Percentiles rank a stretch among this genome's conserved stretches.
These are phyloP conservation scores for Phymastichus coffea DNA, from an alignment of 1,140 invertebrate genomes.

Conservation along the genomic window DNA sequence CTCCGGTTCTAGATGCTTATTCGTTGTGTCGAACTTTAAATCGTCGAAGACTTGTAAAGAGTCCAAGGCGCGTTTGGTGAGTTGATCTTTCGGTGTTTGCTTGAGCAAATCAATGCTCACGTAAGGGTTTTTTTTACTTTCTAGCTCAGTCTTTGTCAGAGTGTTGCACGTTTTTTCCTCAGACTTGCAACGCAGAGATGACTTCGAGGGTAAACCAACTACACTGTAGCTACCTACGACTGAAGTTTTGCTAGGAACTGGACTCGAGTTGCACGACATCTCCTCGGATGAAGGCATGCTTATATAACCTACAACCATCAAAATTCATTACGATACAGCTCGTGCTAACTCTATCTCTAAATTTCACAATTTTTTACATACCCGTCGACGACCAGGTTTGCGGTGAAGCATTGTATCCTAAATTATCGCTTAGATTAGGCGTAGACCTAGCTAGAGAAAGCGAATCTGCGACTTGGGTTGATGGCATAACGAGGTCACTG, in stretches of 20 bases:
- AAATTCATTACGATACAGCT: too few species aligned
- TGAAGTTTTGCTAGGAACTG: conserved; percentile 38
- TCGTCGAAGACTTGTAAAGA: conserved; percentile 15
- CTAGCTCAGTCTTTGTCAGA: conserved; percentile 26
- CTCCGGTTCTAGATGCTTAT: not conserved
- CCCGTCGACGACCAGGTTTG: conserved; percentile 50
- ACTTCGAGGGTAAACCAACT: conserved; percentile 38
- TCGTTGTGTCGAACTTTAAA: conserved; percentile 10
- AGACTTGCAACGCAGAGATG: conserved; percentile 31
- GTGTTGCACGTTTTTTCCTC: conserved; percentile 32
- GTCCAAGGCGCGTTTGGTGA: not conserved
- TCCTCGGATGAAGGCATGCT: conserved; percentile 54
- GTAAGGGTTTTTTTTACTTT: conserved; percentile 35
- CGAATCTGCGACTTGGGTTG: conserved; percentile 40
- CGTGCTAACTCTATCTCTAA: too few species aligned
- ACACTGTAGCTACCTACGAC: conserved; percentile 38
- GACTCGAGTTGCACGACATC: conserved; percentile 46
- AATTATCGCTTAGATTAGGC: conserved; percentile 46
- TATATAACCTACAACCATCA: conserved; percentile 46
- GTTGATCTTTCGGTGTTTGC: conserved; percentile 36
- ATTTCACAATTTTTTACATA: conserved; percentile 12
- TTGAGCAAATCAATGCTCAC: conserved; percentile 41
- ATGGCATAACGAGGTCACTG: conserved; percentile 32
- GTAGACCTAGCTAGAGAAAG: conserved; percentile 48
- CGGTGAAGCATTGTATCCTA: conserved; percentile 40